These are phyloP conservation scores for Eufriesea mexicana DNA, from an alignment of 1,140 invertebrate species.

Conservation along the genomic window DNA sequence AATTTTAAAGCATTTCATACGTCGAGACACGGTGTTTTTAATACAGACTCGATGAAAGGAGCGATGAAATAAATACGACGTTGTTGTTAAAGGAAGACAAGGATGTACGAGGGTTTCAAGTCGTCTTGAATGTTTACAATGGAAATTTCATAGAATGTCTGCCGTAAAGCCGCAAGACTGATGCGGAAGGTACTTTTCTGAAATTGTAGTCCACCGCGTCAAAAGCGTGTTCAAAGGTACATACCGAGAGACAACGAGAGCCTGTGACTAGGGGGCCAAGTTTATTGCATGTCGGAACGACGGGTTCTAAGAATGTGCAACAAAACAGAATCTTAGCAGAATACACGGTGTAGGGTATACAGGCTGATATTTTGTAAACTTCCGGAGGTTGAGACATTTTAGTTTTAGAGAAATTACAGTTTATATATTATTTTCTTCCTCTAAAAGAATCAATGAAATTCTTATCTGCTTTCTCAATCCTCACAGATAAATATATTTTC, in stretches of 20 bases:
- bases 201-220: neutral
- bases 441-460: too few species aligned
- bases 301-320: constrained; percentile 14
- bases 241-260: neutral
- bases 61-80: neutral
- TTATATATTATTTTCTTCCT: too few species aligned
- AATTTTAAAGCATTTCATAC: neutral
- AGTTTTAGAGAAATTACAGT: too few species aligned
- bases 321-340: constrained; percentile 3
- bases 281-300: constrained; percentile 17
- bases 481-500: too few species aligned
- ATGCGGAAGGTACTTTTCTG: neutral
- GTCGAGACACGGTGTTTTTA: too few species aligned
- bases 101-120: neutral
- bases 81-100: neutral
- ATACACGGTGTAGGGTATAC: neutral
- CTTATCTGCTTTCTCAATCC: too few species aligned
- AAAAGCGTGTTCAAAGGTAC: neutral
- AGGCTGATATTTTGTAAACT: neutral
- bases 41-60: too few species aligned
- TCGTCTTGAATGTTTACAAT: neutral
- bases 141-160: constrained; percentile 5
- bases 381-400: too few species aligned
- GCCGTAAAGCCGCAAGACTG: neutral
- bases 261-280: neutral